phyloP scores from a whole-genome alignment of 1,140 invertebrate species.

The Drosophila burlai region DNA sequence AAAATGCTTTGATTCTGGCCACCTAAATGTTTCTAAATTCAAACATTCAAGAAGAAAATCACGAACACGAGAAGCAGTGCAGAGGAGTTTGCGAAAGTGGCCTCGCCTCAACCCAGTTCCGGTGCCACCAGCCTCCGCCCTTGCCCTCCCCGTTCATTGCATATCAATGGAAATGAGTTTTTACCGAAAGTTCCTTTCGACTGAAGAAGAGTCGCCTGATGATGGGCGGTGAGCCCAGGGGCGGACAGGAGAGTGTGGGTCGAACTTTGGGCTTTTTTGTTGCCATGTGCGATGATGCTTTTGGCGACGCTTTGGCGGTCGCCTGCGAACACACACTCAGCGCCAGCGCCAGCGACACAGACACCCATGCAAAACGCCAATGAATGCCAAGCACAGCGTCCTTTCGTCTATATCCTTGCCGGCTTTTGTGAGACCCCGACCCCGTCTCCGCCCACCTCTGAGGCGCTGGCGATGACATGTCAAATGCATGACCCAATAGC shows the following conservation, averaged over 20 bases:
- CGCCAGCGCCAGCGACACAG: slow-evolving; percentile 1
- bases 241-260: not conserved
- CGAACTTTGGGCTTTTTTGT: slow-evolving; percentile 28
- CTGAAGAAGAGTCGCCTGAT: slow-evolving; percentile 1
- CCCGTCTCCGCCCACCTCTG: slow-evolving; percentile 4
- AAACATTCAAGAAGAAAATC: not conserved
- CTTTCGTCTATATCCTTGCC: slow-evolving; percentile 17
- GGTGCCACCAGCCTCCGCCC: not conserved
- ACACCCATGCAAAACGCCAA: slow-evolving; percentile 44
- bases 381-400: slow-evolving; percentile 66
- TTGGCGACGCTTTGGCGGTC: slow-evolving; percentile 74
- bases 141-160: slow-evolving; percentile 53
- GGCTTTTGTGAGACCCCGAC: slow-evolving; percentile 49
- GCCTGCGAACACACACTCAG: slow-evolving; percentile 32
- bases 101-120: slow-evolving; percentile 1
- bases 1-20: not conserved
- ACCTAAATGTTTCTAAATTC: not conserved
- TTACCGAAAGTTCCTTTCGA: slow-evolving; percentile 56
- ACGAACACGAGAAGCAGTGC: not conserved
- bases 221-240: not conserved
- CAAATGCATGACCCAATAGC: slow-evolving; percentile 70
- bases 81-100: not conserved
- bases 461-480: slow-evolving; percentile 62
- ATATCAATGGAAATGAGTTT: slow-evolving; percentile 78
- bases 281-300: slow-evolving; percentile 66